Conservation (phyloP, 2,888 invertebrate genomes). For the Eupithecia tripunctaria region DNA sequence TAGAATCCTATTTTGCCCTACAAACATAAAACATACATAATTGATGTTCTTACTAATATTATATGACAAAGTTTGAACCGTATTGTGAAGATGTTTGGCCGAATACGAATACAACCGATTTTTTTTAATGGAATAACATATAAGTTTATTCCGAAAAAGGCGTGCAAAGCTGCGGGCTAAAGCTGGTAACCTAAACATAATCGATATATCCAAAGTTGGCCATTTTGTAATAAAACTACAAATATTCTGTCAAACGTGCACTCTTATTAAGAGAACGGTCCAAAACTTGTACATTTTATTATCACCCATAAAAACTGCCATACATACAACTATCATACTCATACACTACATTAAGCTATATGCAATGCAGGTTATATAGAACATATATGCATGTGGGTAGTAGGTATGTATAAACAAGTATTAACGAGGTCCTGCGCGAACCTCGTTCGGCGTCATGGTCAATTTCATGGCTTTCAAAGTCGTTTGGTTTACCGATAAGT, state of each 20-base stretch:
- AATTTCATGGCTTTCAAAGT: slow-evolving; percentile 65
- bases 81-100: too few species aligned
- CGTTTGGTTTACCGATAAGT: slow-evolving; percentile 44
- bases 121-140: too few species aligned
- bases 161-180: too few species aligned
- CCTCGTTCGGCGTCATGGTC: slow-evolving; percentile 67
- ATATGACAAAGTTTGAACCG: too few species aligned
- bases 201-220: too few species aligned
- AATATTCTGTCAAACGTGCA: slow-evolving; percentile 5
- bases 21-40: too few species aligned
- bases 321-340: slow-evolving; percentile 16
- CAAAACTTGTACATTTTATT: slow-evolving; percentile 36
- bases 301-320: slow-evolving; percentile 41
- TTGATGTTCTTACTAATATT: too few species aligned
- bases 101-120: too few species aligned
- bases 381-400: slow-evolving; percentile 17
- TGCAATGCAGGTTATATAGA: neutral
- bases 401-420: slow-evolving; percentile 12
- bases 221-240: neutral
- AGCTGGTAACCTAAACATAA: too few species aligned
- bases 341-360: neutral
- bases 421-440: slow-evolving; percentile 55
- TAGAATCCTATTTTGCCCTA: too few species aligned
- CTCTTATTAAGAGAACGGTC: slow-evolving; percentile 26
- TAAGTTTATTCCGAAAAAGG: too few species aligned